Evolutionary conservation across 2,797 vertebrate genomes (phyloP), one percentile per base, ranked within the genome.

Genomic region (Gallinago solitaria): DNA sequence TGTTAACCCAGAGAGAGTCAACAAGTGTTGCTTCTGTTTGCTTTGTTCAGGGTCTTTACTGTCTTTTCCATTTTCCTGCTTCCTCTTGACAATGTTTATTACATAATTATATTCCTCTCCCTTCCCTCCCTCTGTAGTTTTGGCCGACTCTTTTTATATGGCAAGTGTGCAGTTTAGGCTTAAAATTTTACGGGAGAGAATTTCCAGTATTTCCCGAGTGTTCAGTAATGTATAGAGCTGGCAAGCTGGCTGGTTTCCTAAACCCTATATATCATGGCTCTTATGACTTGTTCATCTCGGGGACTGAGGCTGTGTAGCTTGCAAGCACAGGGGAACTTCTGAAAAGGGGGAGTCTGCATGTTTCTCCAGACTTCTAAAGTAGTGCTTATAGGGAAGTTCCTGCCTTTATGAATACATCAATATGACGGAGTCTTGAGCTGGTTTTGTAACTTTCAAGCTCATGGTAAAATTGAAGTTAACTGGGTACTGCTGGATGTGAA

Each of bases 221-320:
- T 14, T 74, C 35, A 25, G 3, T 73, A 20, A 54, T 19, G 14
- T 9, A 45, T 60, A 23, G 68, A 87, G 14, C 30, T 79, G n/a
- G 43, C 11, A 90, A 67, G 37, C 10, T 67, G 16, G 17, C 25
- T 73, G 60, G 7, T 12, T 68, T 84, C 64, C 67, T 64, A 71
- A 64, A 47, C 23, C 7, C 9, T 43, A 6, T 11, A 11, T n/a
- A 4, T 41, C 11, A 4, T 56, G 32, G 21, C 43, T 65, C 23
- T 75, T 71, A 35, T 59, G 28, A 27, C 28, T 57, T 65, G 3
- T 2, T 90, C 25, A 5, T 69, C 39, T 45, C 0, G 0, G 32
- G 14, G 43, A 27, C 65, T 65, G 59, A 81, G 32, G 18, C 37
- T 30, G 15, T 43, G 24, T 45, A 67, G 7, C 50, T 90, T 2